Evolutionary conservation across 1,140 invertebrate genomes (phyloP).

Genomic region (Pseudomyrmex cubaensis): DNA sequence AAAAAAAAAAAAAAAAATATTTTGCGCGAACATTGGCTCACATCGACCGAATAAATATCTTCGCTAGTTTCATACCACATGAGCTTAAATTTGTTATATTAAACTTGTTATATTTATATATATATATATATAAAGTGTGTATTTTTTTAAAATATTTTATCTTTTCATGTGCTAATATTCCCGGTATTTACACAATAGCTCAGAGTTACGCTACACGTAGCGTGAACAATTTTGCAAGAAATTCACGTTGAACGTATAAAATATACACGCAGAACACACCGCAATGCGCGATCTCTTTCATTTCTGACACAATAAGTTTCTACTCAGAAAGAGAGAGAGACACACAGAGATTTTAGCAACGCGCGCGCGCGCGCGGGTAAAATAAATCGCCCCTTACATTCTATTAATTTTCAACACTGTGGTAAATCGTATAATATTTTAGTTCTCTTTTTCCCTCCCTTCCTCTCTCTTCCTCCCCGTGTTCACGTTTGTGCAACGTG

Average conservation of each 20-base stretch:
- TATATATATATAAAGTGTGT: background rate
- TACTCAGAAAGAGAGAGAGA: too few relatives aligned
- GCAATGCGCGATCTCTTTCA: constrained; percentile 6
- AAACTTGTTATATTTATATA: too few relatives aligned
- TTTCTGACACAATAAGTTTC: constrained; percentile 21
- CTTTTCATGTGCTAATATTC: background rate
- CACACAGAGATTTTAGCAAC: constrained; percentile 10
- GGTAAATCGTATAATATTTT: background rate
- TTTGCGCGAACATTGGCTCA: too few relatives aligned
- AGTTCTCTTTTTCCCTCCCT: too few relatives aligned
- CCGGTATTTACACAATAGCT: constrained; percentile 9
- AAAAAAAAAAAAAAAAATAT: too few relatives aligned
- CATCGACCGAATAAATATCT: too few relatives aligned
- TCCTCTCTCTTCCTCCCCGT: background rate
- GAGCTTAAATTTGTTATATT: too few relatives aligned
- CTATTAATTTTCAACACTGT: constrained; percentile 28
- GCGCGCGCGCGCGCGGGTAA: background rate
- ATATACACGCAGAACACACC: background rate
- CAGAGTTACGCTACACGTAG: constrained; percentile 16
- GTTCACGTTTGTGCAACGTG: background rate
- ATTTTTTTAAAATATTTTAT: background rate
- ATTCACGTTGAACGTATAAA: background rate
- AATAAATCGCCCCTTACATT: constrained; percentile 11
- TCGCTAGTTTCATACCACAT: too few relatives aligned
- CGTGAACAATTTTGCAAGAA: constrained; percentile 32